Evolutionary conservation across 2,888 invertebrate species (phyloP), one percentile per base, ranked within the genome.

Genomic region (Drosophila ezoana): DNA sequence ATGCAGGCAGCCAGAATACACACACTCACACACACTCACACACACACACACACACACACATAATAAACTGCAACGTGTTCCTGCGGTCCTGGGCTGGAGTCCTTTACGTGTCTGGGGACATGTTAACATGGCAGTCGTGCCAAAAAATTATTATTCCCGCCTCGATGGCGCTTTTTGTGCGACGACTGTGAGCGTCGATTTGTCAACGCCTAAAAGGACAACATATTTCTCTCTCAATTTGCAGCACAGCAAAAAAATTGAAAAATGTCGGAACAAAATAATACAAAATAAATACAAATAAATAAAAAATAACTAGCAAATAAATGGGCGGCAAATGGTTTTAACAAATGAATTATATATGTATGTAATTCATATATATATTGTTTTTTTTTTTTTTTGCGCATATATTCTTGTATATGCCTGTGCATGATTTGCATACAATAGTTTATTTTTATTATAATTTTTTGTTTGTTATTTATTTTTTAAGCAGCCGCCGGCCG

Each of bases 41-140:
- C 18, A 41, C 51, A 75, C 66, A 87, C n/a, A 44, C 28, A 18
- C 14, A 45, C 43, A 44, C 18, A 41, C 51, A 75, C 66, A 87
- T 87, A 87, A 83, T 83, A 83, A 88, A 83, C 81, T 87, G 80
- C 80, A 81, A 53, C 63, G 69, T 64, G 71, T 62, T 74, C 23
- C 74, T 57, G 47, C 47, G 59, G 72, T 41, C 56, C 54, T 56
- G 72, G 18, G 60, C 68, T 58, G 63, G 76, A 75, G 76, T 76
- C 76, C 56, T 62, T 75, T 81, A 82, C 83, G 77, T 81, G 79
- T 82, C 89, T 82, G 85, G 91, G 90, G 91, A 90, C 90, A 90
- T 90, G 91, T 90, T 91, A 90, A 90, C 91, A 91, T 89, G 91
- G 90, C 90, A 89, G 85, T 89, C 91, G 87, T 91, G 90, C 90